Percentiles rank a stretch among this genome's conserved stretches.
These are phyloP conservation scores for Hyphantria cunea DNA, from an alignment of 1,140 invertebrate species.

Conservation along the genomic window DNA sequence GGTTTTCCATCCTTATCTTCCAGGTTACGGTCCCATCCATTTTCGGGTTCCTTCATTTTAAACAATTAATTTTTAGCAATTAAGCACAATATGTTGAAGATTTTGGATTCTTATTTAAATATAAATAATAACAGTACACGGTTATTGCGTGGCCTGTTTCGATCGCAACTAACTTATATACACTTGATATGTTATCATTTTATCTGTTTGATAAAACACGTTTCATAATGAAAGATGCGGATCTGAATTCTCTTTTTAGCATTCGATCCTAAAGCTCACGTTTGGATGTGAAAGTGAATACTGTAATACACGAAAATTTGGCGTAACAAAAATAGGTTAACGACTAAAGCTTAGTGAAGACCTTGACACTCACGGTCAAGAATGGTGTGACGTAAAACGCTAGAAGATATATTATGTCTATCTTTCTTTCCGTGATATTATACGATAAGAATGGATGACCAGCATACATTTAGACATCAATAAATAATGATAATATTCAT, in stretches of 20 bases:
- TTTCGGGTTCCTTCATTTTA: slow-evolving; percentile 29
- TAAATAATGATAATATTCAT: too few relatives aligned
- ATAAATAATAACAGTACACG: too few relatives aligned
- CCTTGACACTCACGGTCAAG: not conserved
- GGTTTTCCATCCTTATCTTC: slow-evolving; percentile 16
- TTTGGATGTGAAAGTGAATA: not conserved
- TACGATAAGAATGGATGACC: too few relatives aligned
- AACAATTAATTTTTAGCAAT: slow-evolving; percentile 16
- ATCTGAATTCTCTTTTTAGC: slow-evolving; percentile 6
- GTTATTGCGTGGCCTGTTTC: slow-evolving; percentile 4
- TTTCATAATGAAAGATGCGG: not conserved
- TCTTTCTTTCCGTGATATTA: too few relatives aligned
- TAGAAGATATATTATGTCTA: too few relatives aligned
- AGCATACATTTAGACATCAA: too few relatives aligned
- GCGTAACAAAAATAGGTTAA: too few relatives aligned
- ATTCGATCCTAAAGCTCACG: not conserved
- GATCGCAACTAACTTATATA: slow-evolving; percentile 14
- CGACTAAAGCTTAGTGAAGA: not conserved
- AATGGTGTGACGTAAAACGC: not conserved
- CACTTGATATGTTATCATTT: slow-evolving; percentile 24
- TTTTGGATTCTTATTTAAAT: too few relatives aligned
- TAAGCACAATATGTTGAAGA: too few relatives aligned
- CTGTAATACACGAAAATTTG: too few relatives aligned
- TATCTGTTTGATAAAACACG: slow-evolving; percentile 26
- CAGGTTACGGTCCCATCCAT: slow-evolving; percentile 16